phyloP scores from a whole-genome alignment of 2,113 vertebrate species.

The Thunnus maccoyii region DNA sequence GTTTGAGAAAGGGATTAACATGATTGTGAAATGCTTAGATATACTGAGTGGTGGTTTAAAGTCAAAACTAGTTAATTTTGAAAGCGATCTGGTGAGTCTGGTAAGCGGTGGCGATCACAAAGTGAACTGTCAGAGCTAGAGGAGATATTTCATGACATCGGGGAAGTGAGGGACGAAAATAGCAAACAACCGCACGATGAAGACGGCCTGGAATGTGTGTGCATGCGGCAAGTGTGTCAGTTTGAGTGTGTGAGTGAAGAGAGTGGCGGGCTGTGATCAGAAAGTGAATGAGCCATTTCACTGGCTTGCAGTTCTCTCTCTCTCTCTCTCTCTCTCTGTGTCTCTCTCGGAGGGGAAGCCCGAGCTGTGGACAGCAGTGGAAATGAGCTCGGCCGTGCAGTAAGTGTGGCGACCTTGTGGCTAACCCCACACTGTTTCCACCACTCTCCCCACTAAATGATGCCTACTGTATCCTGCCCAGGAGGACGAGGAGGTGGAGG shows the following conservation, averaged over 20 bases:
- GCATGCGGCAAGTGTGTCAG: constrained; percentile 8
- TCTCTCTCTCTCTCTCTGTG: constrained; percentile 26
- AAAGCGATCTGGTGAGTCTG: constrained; percentile 44
- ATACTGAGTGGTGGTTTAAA: background rate
- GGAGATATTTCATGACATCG: constrained; percentile 59
- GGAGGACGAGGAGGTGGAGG: constrained; percentile 39
- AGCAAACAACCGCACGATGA: constrained; percentile 57
- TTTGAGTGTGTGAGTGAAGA: constrained; percentile 51
- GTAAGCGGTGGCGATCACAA: constrained; percentile 30
- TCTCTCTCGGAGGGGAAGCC: constrained; percentile 50
- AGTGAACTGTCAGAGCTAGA: constrained; percentile 62
- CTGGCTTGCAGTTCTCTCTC: constrained; percentile 45
- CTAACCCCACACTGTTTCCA: constrained; percentile 75
- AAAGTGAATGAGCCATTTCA: constrained; percentile 84
- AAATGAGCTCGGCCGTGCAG: constrained; percentile 85
- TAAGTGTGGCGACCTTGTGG: constrained; percentile 81
- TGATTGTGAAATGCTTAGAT: constrained; percentile 25
- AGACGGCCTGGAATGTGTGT: constrained; percentile 47
- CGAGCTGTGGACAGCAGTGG: constrained; percentile 66
- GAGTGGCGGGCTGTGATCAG: constrained; percentile 76
- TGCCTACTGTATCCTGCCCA: constrained; percentile 73
- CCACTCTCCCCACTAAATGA: constrained; percentile 74
- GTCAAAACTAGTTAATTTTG: constrained; percentile 13
- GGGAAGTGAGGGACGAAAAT: constrained; percentile 51
- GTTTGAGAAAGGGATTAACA: constrained; percentile 55